Conservation (phyloP, 2,888 invertebrate genomes). For the Elgonia sp. region DNA sequence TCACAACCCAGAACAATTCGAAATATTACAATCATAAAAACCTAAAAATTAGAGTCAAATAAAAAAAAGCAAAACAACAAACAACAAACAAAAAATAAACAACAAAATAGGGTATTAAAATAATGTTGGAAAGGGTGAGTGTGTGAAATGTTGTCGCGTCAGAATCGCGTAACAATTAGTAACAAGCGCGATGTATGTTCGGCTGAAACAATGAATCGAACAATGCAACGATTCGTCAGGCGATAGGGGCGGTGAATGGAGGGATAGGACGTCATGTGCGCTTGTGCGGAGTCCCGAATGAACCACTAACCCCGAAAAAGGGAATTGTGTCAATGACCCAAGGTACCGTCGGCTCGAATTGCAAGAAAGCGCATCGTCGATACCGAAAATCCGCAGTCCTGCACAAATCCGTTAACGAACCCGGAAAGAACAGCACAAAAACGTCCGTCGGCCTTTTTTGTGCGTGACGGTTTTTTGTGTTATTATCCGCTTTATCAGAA, state of each 20-base stretch:
- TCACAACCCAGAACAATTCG: too few species aligned
- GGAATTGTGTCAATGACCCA: slow-evolving; percentile 74
- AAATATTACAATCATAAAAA: too few species aligned
- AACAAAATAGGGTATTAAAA: slow-evolving; percentile 3
- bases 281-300: slow-evolving; percentile 64
- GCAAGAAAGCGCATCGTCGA: too few species aligned
- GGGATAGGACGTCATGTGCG: slow-evolving; percentile 35
- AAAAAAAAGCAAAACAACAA: slow-evolving; percentile 5
- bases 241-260: background rate
- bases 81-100: background rate
- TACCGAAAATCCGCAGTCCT: too few species aligned
- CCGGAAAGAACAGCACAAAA: slow-evolving; percentile 48
- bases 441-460: slow-evolving; percentile 37
- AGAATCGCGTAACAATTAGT: slow-evolving; percentile 69
- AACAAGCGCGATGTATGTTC: slow-evolving; percentile 62
- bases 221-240: slow-evolving; percentile 57
- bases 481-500: slow-evolving; percentile 61
- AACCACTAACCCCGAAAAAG: slow-evolving; percentile 73
- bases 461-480: slow-evolving; percentile 41
- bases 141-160: slow-evolving; percentile 56
- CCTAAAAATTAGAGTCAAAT: background rate
- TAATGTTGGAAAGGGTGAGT: slow-evolving; percentile 24
- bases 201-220: slow-evolving; percentile 60
- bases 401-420: slow-evolving; percentile 64
- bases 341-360: slow-evolving; percentile 55